These are phyloP conservation scores for Andrena cerasifolii DNA, from an alignment of 1,140 invertebrate genomes.

Conservation along the genomic window DNA sequence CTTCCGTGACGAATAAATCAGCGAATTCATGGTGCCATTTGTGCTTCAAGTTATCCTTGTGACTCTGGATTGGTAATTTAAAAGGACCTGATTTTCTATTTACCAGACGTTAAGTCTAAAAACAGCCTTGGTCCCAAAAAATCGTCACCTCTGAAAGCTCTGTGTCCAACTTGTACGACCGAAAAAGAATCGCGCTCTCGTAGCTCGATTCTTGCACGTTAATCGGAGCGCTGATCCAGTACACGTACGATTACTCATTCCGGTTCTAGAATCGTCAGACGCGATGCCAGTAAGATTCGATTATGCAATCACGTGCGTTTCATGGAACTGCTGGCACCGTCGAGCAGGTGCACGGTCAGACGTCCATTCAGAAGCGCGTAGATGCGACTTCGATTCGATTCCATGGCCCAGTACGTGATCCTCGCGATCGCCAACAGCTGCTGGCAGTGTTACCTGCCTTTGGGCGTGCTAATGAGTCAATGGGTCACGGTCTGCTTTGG, in stretches of 20 bases:
- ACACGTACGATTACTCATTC: background rate
- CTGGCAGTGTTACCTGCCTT: constrained; percentile 24
- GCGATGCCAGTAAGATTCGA: constrained; percentile 26
- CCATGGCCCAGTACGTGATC: constrained; percentile 28
- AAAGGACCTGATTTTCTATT: too few relatives aligned
- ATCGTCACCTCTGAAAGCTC: too few relatives aligned
- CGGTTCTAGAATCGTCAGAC: constrained; percentile 11
- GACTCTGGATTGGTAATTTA: too few relatives aligned
- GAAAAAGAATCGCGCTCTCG: background rate
- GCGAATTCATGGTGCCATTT: background rate
- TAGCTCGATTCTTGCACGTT: background rate
- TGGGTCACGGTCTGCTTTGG: constrained; percentile 45
- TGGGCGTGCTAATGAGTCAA: constrained; percentile 26
- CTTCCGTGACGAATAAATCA: constrained; percentile 19
- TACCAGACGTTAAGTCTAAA: too few relatives aligned
- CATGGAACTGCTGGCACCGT: constrained; percentile 29
- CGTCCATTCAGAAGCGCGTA: constrained; percentile 8
- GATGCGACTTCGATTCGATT: constrained; percentile 15
- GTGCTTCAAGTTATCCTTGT: too few relatives aligned
- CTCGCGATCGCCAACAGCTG: constrained; percentile 25
- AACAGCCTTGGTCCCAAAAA: too few relatives aligned
- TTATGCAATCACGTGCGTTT: constrained; percentile 40
- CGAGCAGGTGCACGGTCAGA: constrained; percentile 28
- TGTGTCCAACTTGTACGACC: background rate
- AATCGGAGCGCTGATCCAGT: background rate